These are phyloP conservation scores for Mus pahari DNA, from an alignment of 2,113 vertebrate genomes.

Conservation along the genomic window DNA sequence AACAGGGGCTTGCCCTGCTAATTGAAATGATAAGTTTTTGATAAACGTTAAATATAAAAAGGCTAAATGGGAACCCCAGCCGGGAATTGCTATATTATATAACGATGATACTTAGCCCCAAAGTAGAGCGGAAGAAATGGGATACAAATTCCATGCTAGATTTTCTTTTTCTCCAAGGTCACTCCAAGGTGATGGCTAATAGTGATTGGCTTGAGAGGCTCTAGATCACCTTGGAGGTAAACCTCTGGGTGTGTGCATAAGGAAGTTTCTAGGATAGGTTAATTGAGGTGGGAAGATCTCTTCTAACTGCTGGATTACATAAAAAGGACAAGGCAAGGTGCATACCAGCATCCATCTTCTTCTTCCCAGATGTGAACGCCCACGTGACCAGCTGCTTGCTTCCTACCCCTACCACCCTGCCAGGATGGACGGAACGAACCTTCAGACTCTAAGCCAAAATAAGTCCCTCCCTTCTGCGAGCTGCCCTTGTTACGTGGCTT, in stretches of 20 bases:
- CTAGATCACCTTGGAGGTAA: neutral
- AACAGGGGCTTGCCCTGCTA: constrained; percentile 64
- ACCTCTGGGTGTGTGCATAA: neutral
- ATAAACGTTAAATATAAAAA: constrained; percentile 67
- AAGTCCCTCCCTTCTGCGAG: neutral
- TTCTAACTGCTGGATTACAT: neutral
- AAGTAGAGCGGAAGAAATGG: neutral
- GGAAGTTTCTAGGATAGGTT: neutral
- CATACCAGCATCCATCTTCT: neutral
- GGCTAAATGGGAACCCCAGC: neutral
- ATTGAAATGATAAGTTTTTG: constrained; percentile 72
- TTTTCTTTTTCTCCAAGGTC: neutral
- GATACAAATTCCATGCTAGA: neutral
- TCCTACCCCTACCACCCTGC: neutral
- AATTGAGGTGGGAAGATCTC: neutral
- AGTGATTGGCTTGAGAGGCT: neutral
- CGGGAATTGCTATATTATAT: neutral
- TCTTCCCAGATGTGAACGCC: neutral
- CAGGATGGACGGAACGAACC: too few relatives aligned
- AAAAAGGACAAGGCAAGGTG: neutral
- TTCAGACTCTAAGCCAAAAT: neutral
- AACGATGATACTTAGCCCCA: constrained; percentile 2
- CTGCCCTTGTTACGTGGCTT: too few relatives aligned
- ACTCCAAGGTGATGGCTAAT: neutral
- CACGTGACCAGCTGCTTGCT: neutral